Base-by-base conservation (phyloP, 2,113 vertebrate species). In the Campylorhamphus procurvoides region DNA sequence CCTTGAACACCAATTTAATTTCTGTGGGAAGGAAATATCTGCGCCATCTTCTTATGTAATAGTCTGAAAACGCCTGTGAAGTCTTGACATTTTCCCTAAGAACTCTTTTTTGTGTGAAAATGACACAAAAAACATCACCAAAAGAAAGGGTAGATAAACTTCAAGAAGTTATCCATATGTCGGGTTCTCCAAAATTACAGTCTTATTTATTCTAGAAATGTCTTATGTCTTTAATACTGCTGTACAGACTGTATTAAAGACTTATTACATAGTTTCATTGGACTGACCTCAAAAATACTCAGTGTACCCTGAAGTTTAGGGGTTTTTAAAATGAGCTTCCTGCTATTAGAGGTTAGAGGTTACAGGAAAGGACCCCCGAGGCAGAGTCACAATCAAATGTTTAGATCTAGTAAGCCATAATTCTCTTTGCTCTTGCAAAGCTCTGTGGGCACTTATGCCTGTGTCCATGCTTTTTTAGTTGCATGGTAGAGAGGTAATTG, bases 1-100 rank as follows among this genome's bases (percentile, higher is more conserved):
- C 8, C 19, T 59, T 89, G 60, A 88, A 89, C 22, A 53, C 28
- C 35, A 27, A 19, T 86, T 90, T 90, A 80, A 77, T 93, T 93
- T 94, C 60, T 91, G 79, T 88, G 47, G 75, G 76, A 90, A 80
- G 78, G 28, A 87, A 85, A 67, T 93, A 80, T 42, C 80, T 85
- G 24, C 93, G 75, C 63, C 55, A n/a, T 80, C 42, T 84, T 91
- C 83, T 93, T 95, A 89, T 29, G 40, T 90, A 93, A 93, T 58
- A 73, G 50, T 87, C 67, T 80, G 72, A 60, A 96, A 95, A 88
- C 87, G 78, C 56, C 56, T 91, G 4, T 77, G 73, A 80, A 88
- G 39, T 4, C 1, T 22, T 90, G 90, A 88, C 40, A 42, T 80
- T 94, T 94, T 93, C 64, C 52, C 12, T 35, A 89, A 81, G 12